phyloP scores from a whole-genome alignment of 2,888 invertebrate genomes.

The Trissolcus japonicus region DNA sequence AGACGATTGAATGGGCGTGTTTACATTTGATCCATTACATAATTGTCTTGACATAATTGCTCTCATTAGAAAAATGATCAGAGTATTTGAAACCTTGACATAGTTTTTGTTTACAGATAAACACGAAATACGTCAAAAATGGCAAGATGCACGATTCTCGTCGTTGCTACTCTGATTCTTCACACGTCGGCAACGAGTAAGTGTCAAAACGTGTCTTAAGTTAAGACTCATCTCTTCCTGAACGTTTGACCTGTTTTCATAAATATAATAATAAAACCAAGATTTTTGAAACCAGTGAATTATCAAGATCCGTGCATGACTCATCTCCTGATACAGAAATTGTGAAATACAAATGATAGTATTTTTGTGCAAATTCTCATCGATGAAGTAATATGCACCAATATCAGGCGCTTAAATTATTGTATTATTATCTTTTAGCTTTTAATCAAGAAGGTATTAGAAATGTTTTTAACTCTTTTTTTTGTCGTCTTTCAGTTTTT shows the following conservation, averaged over 20 bases:
- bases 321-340: constrained; percentile 11
- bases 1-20: constrained; percentile 23
- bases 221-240: too few relatives aligned
- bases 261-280: neutral
- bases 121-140: constrained; percentile 49
- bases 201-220: constrained; percentile 2
- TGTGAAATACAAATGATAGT: constrained; percentile 18
- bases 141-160: constrained; percentile 42
- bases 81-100: constrained; percentile 22
- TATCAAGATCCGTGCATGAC: constrained; percentile 15
- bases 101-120: constrained; percentile 45
- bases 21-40: constrained; percentile 12
- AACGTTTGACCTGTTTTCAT: neutral
- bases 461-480: neutral
- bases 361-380: constrained; percentile 9
- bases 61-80: constrained; percentile 14
- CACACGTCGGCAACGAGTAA: constrained; percentile 46
- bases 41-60: constrained; percentile 25
- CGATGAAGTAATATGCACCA: constrained; percentile 33
- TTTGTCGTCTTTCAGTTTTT: neutral
- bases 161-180: constrained; percentile 41
- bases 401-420: constrained; percentile 17
- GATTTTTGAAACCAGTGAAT: constrained; percentile 1
- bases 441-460: constrained; percentile 10
- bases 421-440: constrained; percentile 25